phyloP scores from a whole-genome alignment of 2,797 vertebrate genomes.

The Sebastes dallii region DNA sequence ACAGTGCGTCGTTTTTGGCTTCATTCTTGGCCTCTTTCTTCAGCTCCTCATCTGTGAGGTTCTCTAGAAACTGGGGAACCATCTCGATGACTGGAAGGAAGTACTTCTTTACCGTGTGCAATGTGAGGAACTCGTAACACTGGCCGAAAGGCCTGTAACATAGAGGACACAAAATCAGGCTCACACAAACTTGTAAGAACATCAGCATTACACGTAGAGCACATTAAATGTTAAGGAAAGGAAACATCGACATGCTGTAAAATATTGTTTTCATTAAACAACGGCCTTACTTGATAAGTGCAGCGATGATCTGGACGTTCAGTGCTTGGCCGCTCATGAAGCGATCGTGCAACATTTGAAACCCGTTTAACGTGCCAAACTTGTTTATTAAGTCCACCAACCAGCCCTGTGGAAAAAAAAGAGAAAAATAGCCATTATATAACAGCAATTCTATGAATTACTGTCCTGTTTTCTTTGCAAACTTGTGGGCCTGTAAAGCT shows the following conservation, averaged over 20 bases:
- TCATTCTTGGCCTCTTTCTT: constrained; percentile 99
- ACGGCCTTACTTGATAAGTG: constrained; percentile 96
- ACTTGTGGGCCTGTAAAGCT: not conserved
- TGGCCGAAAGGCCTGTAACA: constrained; percentile 96
- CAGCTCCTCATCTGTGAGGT: constrained; percentile 98
- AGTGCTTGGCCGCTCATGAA: constrained; percentile 98
- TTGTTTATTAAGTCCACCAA: constrained; percentile 99
- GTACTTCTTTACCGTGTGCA: constrained; percentile 99
- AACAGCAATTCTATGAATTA: too few relatives aligned
- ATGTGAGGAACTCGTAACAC: constrained; percentile 99
- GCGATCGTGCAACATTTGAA: constrained; percentile 99
- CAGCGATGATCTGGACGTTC: constrained; percentile 99
- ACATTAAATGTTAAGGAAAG: not conserved
- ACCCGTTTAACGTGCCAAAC: constrained; percentile 99
- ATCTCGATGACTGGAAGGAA: constrained; percentile 99
- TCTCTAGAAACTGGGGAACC: constrained; percentile 99
- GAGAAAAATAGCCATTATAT: not conserved
- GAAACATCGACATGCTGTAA: not conserved
- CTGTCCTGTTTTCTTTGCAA: not conserved
- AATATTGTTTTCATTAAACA: not conserved
- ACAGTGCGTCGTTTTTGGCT: constrained; percentile 99
- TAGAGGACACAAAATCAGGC: constrained; percentile 34
- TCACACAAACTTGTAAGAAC: not conserved
- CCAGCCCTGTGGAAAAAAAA: constrained; percentile 89
- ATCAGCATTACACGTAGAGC: not conserved